Evolutionary conservation across 2,113 vertebrate species (phyloP), one percentile per base, ranked within the genome.

Genomic region (Albula goreensis): DNA sequence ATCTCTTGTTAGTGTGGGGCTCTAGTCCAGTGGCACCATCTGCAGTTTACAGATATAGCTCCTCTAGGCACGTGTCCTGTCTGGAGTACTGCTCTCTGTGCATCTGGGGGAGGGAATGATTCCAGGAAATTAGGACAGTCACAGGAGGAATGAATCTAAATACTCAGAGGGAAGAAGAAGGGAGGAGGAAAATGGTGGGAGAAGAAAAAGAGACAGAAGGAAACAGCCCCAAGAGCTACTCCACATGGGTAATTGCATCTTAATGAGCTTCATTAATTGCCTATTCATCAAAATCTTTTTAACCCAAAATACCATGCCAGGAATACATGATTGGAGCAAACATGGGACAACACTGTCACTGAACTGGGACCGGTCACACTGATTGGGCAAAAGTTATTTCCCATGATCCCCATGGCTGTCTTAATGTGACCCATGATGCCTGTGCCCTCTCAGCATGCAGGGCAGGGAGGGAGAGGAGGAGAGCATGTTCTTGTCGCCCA

Each of bases 191-290:
- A 31, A 60, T 50, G 13, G 2, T 31, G 12, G 17, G 81, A 51
- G 74, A 9, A 82, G 9, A 19, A 60, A 48, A 22, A 83, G 85
- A 85, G 85, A 70, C 85, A 89, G 80, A 48, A 88, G 78, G 85
- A 85, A 84, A 89, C 51, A 83, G 84, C 85, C 83, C 66, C 85
- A 19, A 52, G 51, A 85, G 78, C 82, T 12, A 0, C 86, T 91
- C 82, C 89, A 6, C 83, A 70, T 83, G 87, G 90, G 85, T 90
- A 90, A 87, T 84, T 50, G 3, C 81, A 80, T 86, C 78, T 84
- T 90, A 89, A 91, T 90, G 85, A 92, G 90, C 89, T 92, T 87
- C 91, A 86, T 85, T 87, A 86, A 70, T 79, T 51, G 78, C 50
- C 53, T 85, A 89, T 93, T 92, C 81, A 89, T 94, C 90, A 89